Conservation (phyloP, 2,888 invertebrate genomes). For the Eustalomyia histrio region DNA sequence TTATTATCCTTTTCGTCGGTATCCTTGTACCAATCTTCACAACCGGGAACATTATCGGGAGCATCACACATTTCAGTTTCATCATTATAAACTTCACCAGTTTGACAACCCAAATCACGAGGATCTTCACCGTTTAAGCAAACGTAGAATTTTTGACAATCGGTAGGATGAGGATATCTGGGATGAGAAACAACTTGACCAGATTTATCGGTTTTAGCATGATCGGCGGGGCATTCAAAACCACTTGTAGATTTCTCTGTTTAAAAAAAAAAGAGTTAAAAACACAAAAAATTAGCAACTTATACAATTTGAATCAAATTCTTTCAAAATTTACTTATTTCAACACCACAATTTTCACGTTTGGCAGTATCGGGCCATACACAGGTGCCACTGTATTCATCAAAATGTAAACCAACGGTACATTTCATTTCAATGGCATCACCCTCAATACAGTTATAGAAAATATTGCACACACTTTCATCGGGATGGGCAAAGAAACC, state of each 20-base stretch:
- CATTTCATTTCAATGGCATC: slow-evolving; percentile 89
- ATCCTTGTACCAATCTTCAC: slow-evolving; percentile 95
- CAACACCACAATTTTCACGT: slow-evolving; percentile 85
- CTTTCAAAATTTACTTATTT: slow-evolving; percentile 79
- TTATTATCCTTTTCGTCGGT: slow-evolving; percentile 87
- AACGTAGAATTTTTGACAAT: slow-evolving; percentile 95
- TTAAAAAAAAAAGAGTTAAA: slow-evolving; percentile 59
- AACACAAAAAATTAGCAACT: neutral
- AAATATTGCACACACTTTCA: slow-evolving; percentile 88
- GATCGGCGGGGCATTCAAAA: slow-evolving; percentile 90
- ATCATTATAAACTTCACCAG: slow-evolving; percentile 95
- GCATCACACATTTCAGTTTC: slow-evolving; percentile 91
- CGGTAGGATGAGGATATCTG: slow-evolving; percentile 90
- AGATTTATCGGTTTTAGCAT: slow-evolving; percentile 82
- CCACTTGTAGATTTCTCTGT: slow-evolving; percentile 89
- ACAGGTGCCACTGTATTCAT: slow-evolving; percentile 93
- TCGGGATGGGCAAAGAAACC: slow-evolving; percentile 96
- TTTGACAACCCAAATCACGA: slow-evolving; percentile 91
- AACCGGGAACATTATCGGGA: slow-evolving; percentile 94
- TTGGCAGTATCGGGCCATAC: slow-evolving; percentile 92
- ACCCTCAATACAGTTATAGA: slow-evolving; percentile 94
- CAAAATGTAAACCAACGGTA: slow-evolving; percentile 93
- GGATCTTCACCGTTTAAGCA: slow-evolving; percentile 92
- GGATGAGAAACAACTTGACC: slow-evolving; percentile 90
- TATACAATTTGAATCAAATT: slow-evolving; percentile 3